Evolutionary conservation across 2,113 vertebrate species (phyloP).

Genomic region (Indri indri): DNA sequence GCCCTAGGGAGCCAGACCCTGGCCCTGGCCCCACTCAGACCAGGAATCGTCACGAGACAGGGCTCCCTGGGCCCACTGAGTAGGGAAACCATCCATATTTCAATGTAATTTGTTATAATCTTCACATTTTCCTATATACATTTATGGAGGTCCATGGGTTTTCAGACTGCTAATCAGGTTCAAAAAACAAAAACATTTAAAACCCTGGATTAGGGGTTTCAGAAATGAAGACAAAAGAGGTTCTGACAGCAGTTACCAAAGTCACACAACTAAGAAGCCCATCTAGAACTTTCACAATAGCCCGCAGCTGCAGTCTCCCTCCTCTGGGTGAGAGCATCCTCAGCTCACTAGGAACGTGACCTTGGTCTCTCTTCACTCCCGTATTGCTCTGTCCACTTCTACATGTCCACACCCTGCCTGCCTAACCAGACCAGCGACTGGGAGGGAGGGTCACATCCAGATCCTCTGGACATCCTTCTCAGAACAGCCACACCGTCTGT

Average conservation of each 20-base stretch:
- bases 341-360: background rate
- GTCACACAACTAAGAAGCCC: background rate
- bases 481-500: background rate
- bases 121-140: background rate
- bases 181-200: background rate
- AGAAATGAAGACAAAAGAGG: background rate
- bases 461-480: background rate
- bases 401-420: background rate
- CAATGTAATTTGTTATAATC: background rate
- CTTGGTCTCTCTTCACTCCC: background rate
- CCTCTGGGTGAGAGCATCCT: background rate
- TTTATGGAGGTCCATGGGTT: background rate
- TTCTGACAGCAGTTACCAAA: background rate
- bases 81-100: too few relatives aligned
- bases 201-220: background rate
- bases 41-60: background rate
- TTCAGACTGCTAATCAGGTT: background rate
- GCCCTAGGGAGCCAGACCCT: background rate
- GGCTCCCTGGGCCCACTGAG: background rate
- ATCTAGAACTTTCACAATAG: background rate
- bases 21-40: background rate
- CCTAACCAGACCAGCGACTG: background rate
- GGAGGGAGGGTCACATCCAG: background rate
- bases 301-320: background rate
- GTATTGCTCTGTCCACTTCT: background rate